These are phyloP conservation scores for Hypolimnas misippus DNA, from an alignment of 2,888 invertebrate genomes.

Conservation along the genomic window DNA sequence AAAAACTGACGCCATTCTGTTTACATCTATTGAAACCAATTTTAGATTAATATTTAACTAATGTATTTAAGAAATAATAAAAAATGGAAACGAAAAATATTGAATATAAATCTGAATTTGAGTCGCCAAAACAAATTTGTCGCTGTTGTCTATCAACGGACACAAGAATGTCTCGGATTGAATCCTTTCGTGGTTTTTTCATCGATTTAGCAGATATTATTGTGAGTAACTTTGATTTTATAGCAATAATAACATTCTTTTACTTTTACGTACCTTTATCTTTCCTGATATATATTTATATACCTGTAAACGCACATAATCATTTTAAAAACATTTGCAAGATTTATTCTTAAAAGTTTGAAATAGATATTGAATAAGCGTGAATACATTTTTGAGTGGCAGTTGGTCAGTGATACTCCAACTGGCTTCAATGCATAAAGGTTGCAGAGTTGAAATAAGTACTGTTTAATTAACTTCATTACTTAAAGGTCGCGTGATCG, in stretches of 20 bases:
- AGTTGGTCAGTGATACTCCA: too few relatives aligned
- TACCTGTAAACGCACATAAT: too few relatives aligned
- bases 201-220: constrained; percentile 62
- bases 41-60: constrained; percentile 23
- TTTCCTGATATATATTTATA: not conserved
- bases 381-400: too few relatives aligned
- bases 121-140: constrained; percentile 53
- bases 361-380: too few relatives aligned
- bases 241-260: not conserved
- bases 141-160: constrained; percentile 68
- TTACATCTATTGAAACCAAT: constrained; percentile 20
- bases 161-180: constrained; percentile 52
- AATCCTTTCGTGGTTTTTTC: constrained; percentile 50
- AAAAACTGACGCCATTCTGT: constrained; percentile 36
- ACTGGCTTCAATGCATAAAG: too few relatives aligned
- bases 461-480: too few relatives aligned
- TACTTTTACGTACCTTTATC: not conserved
- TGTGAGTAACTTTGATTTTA: constrained; percentile 53
- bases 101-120: constrained; percentile 36
- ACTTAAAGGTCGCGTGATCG: too few relatives aligned
- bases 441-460: too few relatives aligned
- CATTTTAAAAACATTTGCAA: too few relatives aligned
- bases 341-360: too few relatives aligned
- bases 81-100: constrained; percentile 32
- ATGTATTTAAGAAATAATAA: constrained; percentile 4